These are phyloP conservation scores for Zhuqinia jingwanae DNA, from an alignment of 2,888 invertebrate genomes.

Conservation along the genomic window DNA sequence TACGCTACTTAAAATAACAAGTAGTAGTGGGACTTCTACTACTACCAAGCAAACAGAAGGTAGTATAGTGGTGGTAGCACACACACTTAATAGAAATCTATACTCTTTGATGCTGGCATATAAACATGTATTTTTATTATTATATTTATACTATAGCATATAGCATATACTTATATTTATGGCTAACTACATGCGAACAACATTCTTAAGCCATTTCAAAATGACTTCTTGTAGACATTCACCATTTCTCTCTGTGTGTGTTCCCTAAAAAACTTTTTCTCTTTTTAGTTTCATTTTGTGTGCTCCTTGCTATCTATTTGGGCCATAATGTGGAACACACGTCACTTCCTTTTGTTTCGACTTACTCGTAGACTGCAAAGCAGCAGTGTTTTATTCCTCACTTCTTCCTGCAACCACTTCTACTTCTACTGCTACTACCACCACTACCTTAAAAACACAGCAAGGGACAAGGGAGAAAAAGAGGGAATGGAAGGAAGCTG, in stretches of 20 bases:
- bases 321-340: constrained; percentile 50
- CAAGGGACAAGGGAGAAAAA: not conserved
- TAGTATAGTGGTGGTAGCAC: not conserved
- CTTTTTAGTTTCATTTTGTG: not conserved
- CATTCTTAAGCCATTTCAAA: constrained; percentile 49
- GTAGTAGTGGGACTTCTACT: not conserved
- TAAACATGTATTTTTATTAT: too few relatives aligned
- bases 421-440: not conserved
- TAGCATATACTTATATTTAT: too few relatives aligned
- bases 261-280: constrained; percentile 24
- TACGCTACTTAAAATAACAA: not conserved
- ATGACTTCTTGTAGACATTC: constrained; percentile 47
- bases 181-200: constrained; percentile 39
- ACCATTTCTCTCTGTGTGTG: not conserved
- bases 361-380: constrained; percentile 25
- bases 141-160: too few relatives aligned
- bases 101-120: not conserved
- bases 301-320: constrained; percentile 46
- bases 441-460: constrained; percentile 17
- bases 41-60: too few relatives aligned
- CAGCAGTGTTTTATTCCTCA: constrained; percentile 11
- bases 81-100: not conserved
- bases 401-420: not conserved
- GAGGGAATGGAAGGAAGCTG: constrained; percentile 52
- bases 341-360: constrained; percentile 42